Percentiles rank a stretch among this genome's conserved stretches.
These are phyloP conservation scores for Temnothorax unifasciatus DNA, from an alignment of 2,888 invertebrate species.

Conservation along the genomic window DNA sequence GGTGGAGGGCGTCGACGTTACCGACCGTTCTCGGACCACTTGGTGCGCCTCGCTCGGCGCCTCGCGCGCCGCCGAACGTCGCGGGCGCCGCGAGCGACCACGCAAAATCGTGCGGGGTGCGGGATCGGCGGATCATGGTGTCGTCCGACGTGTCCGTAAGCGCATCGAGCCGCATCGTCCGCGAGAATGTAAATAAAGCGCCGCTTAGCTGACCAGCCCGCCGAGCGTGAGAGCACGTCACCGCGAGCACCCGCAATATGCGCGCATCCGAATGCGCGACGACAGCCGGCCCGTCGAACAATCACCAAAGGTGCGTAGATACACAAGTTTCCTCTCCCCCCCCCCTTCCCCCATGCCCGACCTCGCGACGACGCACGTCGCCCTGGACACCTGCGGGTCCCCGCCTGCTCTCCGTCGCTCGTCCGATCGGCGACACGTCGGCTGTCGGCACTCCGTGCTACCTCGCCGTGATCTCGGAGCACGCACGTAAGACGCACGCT, in stretches of 20 bases:
- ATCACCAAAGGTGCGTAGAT: conserved; percentile 81
- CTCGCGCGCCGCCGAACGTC: neutral
- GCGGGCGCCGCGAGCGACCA: neutral
- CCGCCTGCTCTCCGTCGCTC: neutral
- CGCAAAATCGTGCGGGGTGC: conserved; percentile 33
- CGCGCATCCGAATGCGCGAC: conserved; percentile 72
- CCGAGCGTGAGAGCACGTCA: conserved; percentile 64
- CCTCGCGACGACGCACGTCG: neutral
- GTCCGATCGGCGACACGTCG: neutral
- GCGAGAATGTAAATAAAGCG: conserved; percentile 82
- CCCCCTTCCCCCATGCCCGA: too few species aligned
- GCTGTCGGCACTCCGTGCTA: neutral
- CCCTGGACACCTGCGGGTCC: neutral
- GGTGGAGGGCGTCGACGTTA: neutral
- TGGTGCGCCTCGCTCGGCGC: neutral
- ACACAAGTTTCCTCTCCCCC: too few species aligned
- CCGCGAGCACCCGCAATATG: conserved; percentile 77
- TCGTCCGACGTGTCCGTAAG: conserved; percentile 73
- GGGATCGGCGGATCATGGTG: conserved; percentile 73
- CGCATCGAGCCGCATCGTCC: conserved; percentile 71
- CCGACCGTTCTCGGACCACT: neutral
- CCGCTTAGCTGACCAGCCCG: conserved; percentile 80
- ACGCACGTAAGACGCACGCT: neutral
- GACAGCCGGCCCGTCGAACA: conserved; percentile 72
- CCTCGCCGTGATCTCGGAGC: neutral